Evolutionary conservation across 2,797 vertebrate species (phyloP).

Genomic region (Squalus acanthias): DNA sequence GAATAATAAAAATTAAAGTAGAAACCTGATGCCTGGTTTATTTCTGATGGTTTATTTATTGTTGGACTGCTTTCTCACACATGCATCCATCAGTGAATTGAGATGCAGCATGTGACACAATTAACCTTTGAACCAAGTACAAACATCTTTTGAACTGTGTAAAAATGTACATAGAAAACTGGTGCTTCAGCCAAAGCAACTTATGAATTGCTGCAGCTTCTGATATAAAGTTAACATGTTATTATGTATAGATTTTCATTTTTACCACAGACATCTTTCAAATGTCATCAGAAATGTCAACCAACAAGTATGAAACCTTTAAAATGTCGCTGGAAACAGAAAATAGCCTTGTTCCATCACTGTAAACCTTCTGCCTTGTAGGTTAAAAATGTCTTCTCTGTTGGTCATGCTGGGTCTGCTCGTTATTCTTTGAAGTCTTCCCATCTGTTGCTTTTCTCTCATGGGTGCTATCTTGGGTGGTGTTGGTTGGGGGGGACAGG

Average conservation of each 20-base stretch:
- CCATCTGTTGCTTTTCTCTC: neutral
- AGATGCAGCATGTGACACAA: neutral
- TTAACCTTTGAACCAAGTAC: conserved; percentile 4
- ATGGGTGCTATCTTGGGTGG: neutral
- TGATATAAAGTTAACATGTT: neutral
- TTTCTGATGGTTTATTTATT: neutral
- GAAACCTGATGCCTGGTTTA: neutral
- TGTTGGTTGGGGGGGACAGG: neutral
- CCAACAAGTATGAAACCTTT: neutral
- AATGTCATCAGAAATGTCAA: neutral
- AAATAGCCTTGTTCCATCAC: neutral
- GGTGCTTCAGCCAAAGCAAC: neutral
- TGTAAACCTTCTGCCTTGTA: neutral
- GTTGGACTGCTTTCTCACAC: neutral
- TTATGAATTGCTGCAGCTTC: neutral
- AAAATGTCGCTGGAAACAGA: neutral
- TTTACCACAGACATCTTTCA: neutral
- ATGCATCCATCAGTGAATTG: neutral
- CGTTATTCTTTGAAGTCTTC: neutral
- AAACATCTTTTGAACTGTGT: neutral
- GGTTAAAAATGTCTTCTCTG: neutral
- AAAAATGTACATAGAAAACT: neutral
- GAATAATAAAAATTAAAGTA: neutral
- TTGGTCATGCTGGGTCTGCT: neutral
- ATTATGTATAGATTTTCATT: neutral